These are phyloP conservation scores for Saxicola maurus DNA, from an alignment of 2,797 vertebrate species.

Conservation along the genomic window DNA sequence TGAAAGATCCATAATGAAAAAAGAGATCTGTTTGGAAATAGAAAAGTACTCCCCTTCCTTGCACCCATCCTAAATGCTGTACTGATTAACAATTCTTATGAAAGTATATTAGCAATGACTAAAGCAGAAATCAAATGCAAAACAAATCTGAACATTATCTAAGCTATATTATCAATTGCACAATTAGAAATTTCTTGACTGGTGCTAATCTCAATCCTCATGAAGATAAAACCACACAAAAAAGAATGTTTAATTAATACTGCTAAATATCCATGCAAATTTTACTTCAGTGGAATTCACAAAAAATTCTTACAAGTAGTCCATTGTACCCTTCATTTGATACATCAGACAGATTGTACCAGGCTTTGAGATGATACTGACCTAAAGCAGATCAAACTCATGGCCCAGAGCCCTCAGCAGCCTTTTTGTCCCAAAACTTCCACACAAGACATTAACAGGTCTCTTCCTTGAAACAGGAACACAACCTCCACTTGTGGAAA, in stretches of 20 bases:
- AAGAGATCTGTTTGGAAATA: not conserved
- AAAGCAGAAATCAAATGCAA: not conserved
- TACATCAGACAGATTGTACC: fast-evolving
- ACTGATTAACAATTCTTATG: fast-evolving
- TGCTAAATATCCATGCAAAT: not conserved
- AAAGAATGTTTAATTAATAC: not conserved
- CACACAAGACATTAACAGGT: not conserved
- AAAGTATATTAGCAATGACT: not conserved
- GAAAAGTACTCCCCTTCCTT: not conserved
- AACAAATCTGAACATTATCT: not conserved
- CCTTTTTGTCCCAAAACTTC: not conserved
- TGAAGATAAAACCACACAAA: not conserved
- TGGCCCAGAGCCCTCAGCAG: not conserved
- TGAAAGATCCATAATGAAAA: not conserved
- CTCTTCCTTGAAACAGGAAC: not conserved
- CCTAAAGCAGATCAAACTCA: not conserved
- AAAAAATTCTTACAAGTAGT: not conserved
- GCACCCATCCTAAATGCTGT: not conserved
- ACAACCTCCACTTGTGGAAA: not conserved
- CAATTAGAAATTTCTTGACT: not conserved
- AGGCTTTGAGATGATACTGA: not conserved
- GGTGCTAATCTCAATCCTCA: not conserved
- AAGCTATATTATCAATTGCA: not conserved
- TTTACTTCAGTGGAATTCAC: not conserved
- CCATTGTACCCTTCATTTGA: not conserved